These are phyloP conservation scores for Drosophila kuntzei DNA, from an alignment of 2,888 invertebrate genomes.

Conservation along the genomic window DNA sequence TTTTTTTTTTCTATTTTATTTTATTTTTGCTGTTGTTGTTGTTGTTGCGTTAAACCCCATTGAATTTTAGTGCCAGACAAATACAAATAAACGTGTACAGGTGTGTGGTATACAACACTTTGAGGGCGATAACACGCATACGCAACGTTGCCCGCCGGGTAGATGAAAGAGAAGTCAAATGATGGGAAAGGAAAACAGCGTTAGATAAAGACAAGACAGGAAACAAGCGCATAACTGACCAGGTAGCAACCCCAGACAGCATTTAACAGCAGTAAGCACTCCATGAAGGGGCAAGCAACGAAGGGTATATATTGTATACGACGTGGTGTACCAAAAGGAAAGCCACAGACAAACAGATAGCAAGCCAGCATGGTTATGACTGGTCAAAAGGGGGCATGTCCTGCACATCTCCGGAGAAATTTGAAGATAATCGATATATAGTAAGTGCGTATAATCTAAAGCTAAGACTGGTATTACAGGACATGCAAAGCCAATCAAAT, in stretches of 20 bases:
- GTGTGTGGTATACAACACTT: slow-evolving; percentile 62
- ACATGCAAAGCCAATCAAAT: not conserved
- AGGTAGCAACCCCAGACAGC: slow-evolving; percentile 34
- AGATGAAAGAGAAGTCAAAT: not conserved
- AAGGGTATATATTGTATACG: slow-evolving; percentile 44
- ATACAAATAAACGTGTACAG: slow-evolving; percentile 55
- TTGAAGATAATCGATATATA: not conserved
- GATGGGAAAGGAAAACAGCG: slow-evolving; percentile 19
- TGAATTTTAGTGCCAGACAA: slow-evolving; percentile 64
- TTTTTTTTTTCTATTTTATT: slow-evolving; percentile 7
- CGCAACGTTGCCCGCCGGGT: slow-evolving; percentile 41
- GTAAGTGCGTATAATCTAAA: not conserved
- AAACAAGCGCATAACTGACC: slow-evolving; percentile 65
- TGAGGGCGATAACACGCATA: slow-evolving; percentile 64
- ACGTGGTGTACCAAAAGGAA: slow-evolving; percentile 29
- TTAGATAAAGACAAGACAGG: slow-evolving; percentile 53
- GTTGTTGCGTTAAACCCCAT: slow-evolving; percentile 36
- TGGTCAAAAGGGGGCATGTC: slow-evolving; percentile 1
- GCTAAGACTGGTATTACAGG: not conserved
- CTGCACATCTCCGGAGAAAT: not conserved
- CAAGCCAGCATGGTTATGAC: slow-evolving; percentile 35
- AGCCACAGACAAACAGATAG: slow-evolving; percentile 33
- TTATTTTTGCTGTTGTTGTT: slow-evolving; percentile 11
- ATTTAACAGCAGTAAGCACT: slow-evolving; percentile 38
- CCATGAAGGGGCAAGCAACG: slow-evolving; percentile 4